phyloP scores from a whole-genome alignment of 2,113 vertebrate genomes.

The Centropus unirufus region DNA sequence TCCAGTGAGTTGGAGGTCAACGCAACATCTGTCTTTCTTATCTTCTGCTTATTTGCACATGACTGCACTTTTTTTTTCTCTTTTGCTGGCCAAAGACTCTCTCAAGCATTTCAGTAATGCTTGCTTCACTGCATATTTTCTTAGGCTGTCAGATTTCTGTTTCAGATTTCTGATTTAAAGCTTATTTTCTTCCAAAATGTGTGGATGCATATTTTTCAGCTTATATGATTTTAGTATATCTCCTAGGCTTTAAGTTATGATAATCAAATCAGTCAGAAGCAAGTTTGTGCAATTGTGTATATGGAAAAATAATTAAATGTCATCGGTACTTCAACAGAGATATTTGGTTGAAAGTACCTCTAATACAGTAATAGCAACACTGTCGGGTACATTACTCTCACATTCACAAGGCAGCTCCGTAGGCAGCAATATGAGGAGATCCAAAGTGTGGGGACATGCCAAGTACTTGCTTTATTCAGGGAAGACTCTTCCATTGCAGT shows the following conservation, averaged over 20 bases:
- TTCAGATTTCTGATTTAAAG: constrained; percentile 47
- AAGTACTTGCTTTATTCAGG: background rate
- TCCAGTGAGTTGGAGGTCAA: constrained; percentile 15
- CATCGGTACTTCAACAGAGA: background rate
- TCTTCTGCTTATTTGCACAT: constrained; percentile 22
- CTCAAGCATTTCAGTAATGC: constrained; percentile 42
- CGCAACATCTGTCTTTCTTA: constrained; percentile 50
- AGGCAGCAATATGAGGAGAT: background rate
- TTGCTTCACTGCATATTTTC: constrained; percentile 28
- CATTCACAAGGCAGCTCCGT: background rate
- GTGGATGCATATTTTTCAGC: background rate
- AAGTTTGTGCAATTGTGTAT: background rate
- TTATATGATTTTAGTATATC: background rate
- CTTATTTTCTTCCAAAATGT: background rate
- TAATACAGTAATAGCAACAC: background rate
- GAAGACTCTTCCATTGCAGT: background rate
- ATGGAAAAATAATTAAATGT: background rate
- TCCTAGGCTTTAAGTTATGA: background rate
- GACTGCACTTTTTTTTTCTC: constrained; percentile 13
- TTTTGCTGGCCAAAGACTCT: constrained; percentile 32
- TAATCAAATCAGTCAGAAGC: background rate
- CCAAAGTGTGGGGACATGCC: accelerated
- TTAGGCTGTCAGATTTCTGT: constrained; percentile 16
- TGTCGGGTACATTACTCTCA: background rate
- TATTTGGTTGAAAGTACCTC: background rate